Evolutionary conservation across 2,113 vertebrate genomes (phyloP).

Genomic region (Casuarius casuarius): DNA sequence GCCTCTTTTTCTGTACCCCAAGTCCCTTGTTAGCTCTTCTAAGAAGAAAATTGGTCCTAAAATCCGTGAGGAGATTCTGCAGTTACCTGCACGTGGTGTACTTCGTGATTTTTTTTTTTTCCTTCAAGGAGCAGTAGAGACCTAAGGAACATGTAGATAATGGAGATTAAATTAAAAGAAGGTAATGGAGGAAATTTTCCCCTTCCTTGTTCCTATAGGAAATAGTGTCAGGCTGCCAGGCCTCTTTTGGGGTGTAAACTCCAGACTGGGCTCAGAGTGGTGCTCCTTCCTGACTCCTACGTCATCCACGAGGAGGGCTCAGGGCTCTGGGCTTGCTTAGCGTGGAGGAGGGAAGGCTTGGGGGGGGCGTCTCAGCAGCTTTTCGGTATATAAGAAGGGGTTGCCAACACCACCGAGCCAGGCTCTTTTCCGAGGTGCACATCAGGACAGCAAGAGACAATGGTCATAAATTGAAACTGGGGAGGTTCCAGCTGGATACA

Average conservation of each 20-base stretch:
- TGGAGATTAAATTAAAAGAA: not conserved
- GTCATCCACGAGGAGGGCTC: fast-evolving
- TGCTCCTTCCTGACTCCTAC: not conserved
- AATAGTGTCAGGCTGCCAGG: not conserved
- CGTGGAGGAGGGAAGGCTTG: not conserved
- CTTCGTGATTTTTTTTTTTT: not conserved
- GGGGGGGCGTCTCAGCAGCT: not conserved
- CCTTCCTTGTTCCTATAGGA: not conserved
- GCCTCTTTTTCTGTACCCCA: not conserved
- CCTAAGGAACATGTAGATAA: not conserved
- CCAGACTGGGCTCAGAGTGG: not conserved
- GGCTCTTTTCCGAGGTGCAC: not conserved
- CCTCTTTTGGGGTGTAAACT: not conserved
- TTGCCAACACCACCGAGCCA: not conserved
- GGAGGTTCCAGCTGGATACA: not conserved
- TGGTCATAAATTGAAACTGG: not conserved
- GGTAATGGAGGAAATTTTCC: not conserved
- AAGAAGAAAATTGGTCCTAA: not conserved
- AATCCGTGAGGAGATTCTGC: not conserved
- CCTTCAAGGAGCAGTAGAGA: not conserved
- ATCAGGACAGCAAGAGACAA: not conserved
- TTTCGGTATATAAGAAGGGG: not conserved
- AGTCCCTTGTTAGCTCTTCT: not conserved
- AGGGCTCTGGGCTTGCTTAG: not conserved
- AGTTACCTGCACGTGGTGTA: not conserved